phyloP scores from a whole-genome alignment of 2,888 invertebrate genomes.

The Sphecodes monilicornis region DNA sequence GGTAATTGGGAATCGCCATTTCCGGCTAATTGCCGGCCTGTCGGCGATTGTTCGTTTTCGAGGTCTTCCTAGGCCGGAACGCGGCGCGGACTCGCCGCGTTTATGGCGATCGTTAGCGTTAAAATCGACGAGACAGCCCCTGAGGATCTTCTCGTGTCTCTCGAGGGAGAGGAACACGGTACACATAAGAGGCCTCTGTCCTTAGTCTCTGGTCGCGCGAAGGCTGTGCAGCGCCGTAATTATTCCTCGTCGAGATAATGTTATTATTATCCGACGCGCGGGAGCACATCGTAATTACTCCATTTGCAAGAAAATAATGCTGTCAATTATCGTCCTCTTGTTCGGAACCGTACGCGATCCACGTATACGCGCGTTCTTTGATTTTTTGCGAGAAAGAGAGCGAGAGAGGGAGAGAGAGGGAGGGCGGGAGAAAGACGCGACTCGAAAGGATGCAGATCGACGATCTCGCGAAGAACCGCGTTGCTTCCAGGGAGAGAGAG shows the following conservation, averaged over 20 bases:
- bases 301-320: constrained; percentile 47
- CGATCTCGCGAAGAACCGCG: background rate
- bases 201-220: constrained; percentile 20
- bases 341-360: background rate
- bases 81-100: constrained; percentile 21
- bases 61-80: constrained; percentile 47
- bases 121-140: constrained; percentile 34
- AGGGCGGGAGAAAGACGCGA: too few relatives aligned
- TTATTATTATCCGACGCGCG: constrained; percentile 48
- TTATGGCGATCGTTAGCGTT: constrained; percentile 70
- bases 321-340: constrained; percentile 37
- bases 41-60: constrained; percentile 63
- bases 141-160: constrained; percentile 1
- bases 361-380: background rate
- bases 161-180: background rate
- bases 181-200: constrained; percentile 5
- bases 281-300: constrained; percentile 46
- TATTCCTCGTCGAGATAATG: constrained; percentile 45
- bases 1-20: constrained; percentile 60
- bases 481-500: background rate
- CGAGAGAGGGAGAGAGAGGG: too few relatives aligned
- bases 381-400: background rate
- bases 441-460: constrained; percentile 4
- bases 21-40: constrained; percentile 59
- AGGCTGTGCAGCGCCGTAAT: constrained; percentile 40